Base-by-base conservation (phyloP, 2,113 vertebrate genomes). In the Oophaga pumilio region DNA sequence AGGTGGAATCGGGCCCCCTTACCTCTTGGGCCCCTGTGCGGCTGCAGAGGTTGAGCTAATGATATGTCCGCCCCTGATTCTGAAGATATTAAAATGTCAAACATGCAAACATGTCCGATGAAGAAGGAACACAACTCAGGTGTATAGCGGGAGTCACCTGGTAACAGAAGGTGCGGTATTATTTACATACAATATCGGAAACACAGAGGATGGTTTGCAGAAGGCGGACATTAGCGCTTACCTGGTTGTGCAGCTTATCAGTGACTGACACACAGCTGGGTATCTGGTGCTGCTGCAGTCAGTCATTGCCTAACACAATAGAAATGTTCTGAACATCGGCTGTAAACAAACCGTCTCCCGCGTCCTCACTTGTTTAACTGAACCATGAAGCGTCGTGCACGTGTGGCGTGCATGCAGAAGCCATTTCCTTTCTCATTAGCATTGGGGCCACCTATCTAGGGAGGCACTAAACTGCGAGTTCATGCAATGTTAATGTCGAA, bases 401-500 rank as follows among this genome's bases (percentile, higher is more conserved):
- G 52, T 53, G 89, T 89, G 90, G 86, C 86, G 64, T 77, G 8
- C 2, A 76, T 80, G 73, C 50, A 89, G 82, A 89, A 87, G 88
- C 71, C 68, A 71, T 84, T 80, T 88, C 89, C 88, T 22, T n/a
- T 18, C 89, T 92, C 90, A 94, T 94, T 84, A 93, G 88, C 90
- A 89, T 89, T 7, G 15, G 88, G 90, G 69, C 83, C 88, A 85
- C 84, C 89, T 88, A 90, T 89, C 90, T 89, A 49, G 88, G 78
- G 89, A 93, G 69, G 84, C 89, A 88, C 90, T 89, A 89, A 91
- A 89, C 85, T 87, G 89, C 85, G 86, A 87, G 57, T 59, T 92
- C 89, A 91, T 94, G 87, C 93, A 93, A 93, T 92, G 93, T 93
- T 92, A 90, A 94, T 88, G 33, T 57, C 12, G 50, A 15, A 24